Evolutionary conservation across 2,113 vertebrate species (phyloP).

Genomic region (Poecile atricapillus): DNA sequence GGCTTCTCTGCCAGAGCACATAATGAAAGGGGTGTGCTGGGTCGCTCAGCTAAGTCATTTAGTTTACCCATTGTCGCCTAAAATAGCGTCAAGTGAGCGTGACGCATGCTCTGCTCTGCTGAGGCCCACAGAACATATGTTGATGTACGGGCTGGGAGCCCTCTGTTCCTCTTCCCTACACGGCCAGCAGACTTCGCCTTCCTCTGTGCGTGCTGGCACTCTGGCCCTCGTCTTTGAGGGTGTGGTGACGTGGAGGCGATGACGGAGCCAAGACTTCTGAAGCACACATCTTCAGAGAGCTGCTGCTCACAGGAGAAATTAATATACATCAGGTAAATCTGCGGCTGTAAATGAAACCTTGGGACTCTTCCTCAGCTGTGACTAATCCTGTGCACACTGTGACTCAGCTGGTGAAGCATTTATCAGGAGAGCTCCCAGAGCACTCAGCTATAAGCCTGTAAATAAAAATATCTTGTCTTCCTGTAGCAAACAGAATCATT

Average conservation of each 20-base stretch:
- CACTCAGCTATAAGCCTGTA: slow-evolving; percentile 20
- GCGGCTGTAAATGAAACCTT: slow-evolving; percentile 10
- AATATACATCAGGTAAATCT: slow-evolving; percentile 26
- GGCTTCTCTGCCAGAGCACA: not conserved
- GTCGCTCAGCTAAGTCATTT: not conserved
- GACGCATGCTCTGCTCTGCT: not conserved
- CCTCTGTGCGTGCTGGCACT: not conserved
- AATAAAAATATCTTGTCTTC: slow-evolving; percentile 41
- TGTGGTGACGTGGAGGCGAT: not conserved
- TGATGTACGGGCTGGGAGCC: not conserved
- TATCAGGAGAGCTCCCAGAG: slow-evolving; percentile 30
- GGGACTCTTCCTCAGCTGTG: slow-evolving; percentile 19
- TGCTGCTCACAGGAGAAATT: not conserved
- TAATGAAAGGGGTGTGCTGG: not conserved
- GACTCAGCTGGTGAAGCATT: slow-evolving; percentile 56
- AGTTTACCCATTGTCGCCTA: not conserved
- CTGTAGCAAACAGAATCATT: not conserved
- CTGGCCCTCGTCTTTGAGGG: not conserved
- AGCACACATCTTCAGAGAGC: not conserved
- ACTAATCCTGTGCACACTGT: slow-evolving; percentile 34
- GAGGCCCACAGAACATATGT: slow-evolving; percentile 37
- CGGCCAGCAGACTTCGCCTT: not conserved
- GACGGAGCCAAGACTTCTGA: not conserved
- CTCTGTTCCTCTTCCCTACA: not conserved
- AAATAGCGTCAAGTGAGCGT: not conserved